These are phyloP conservation scores for Thecocarcelia acutangulata DNA, from an alignment of 2,888 invertebrate genomes.

Conservation along the genomic window DNA sequence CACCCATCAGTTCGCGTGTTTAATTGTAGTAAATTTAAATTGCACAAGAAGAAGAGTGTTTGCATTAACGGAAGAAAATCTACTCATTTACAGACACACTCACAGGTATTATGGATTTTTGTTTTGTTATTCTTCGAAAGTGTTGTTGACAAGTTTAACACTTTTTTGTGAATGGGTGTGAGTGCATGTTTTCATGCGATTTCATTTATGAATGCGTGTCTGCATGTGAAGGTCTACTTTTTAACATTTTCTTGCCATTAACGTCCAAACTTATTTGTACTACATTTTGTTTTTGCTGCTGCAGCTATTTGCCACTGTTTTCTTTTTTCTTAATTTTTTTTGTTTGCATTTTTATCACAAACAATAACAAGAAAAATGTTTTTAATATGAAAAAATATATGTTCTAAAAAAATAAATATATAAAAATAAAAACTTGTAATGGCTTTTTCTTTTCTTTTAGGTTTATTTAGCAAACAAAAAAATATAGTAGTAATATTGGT, in stretches of 20 bases:
- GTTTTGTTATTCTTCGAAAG: slow-evolving; percentile 60
- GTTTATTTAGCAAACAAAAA: slow-evolving; percentile 62
- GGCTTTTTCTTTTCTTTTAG: slow-evolving; percentile 38
- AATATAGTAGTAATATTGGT: slow-evolving; percentile 43
- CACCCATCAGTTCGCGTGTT: slow-evolving; percentile 10
- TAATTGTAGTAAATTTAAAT: slow-evolving; percentile 12
- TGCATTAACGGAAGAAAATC: slow-evolving; percentile 4
- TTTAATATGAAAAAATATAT: slow-evolving; percentile 3
- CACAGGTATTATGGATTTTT: not conserved
- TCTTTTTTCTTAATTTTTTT: slow-evolving; percentile 24
- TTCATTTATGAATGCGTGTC: not conserved
- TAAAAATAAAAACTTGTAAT: slow-evolving; percentile 19
- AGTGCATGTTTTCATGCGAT: slow-evolving; percentile 17
- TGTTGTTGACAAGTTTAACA: slow-evolving; percentile 65
- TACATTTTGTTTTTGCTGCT: slow-evolving; percentile 20
- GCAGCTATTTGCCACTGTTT: slow-evolving; percentile 17
- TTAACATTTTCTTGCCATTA: slow-evolving; percentile 42
- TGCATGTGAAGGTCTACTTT: slow-evolving; percentile 45
- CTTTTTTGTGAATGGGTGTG: slow-evolving; percentile 42
- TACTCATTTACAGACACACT: not conserved
- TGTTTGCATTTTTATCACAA: slow-evolving; percentile 47
- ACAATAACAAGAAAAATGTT: slow-evolving; percentile 9
- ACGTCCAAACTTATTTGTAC: not conserved
- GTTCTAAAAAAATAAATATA: not conserved
- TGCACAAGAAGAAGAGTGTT: slow-evolving; percentile 17